These are phyloP conservation scores for Acleris cristana DNA, from an alignment of 2,888 invertebrate species.

Conservation along the genomic window DNA sequence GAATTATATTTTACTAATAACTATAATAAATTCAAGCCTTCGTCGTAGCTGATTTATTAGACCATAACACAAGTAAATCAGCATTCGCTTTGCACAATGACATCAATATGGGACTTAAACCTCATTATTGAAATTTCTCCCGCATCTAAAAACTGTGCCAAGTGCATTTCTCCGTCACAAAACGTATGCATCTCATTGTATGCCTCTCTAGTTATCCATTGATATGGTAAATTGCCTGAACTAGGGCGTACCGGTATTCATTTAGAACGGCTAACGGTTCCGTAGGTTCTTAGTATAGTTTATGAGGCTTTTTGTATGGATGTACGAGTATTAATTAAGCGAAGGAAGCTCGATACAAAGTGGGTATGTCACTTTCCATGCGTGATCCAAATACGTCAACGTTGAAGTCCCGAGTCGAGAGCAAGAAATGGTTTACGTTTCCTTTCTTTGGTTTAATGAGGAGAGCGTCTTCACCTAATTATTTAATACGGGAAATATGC, in stretches of 20 bases:
- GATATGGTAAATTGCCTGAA: constrained; percentile 65
- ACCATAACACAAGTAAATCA: no score
- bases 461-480: neutral
- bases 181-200: constrained; percentile 40
- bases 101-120: neutral
- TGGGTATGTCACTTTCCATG: constrained; percentile 23
- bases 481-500: neutral
- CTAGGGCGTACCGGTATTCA: constrained; percentile 64
- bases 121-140: constrained; percentile 21
- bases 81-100: no score
- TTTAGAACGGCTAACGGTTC: constrained; percentile 69
- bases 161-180: constrained; percentile 30
- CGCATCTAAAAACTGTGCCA: constrained; percentile 23
- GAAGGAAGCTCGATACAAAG: constrained; percentile 11
- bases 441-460: constrained; percentile 6
- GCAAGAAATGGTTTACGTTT: constrained; percentile 11
- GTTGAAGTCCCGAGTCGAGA: neutral
- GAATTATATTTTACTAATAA: no score
- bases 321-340: constrained; percentile 12
- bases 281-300: constrained; percentile 46
- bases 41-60: no score
- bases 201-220: constrained; percentile 47
- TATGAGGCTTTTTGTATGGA: constrained; percentile 21
- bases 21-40: no score
- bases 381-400: constrained; percentile 17